These are phyloP conservation scores for Napeogenes sylphis DNA, from an alignment of 2,888 invertebrate species.

Conservation along the genomic window DNA sequence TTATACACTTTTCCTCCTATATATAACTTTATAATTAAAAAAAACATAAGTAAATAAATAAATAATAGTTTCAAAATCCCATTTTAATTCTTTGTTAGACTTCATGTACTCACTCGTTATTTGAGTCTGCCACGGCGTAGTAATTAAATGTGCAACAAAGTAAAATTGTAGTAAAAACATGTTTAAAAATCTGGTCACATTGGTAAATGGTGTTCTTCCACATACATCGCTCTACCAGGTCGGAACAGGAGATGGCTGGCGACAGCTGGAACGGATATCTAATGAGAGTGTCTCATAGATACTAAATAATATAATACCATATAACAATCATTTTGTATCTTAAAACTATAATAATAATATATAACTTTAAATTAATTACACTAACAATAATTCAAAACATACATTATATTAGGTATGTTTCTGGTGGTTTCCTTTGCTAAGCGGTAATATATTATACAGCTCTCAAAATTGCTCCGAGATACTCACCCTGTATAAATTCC, in stretches of 20 bases:
- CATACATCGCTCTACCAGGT: constrained; percentile 73
- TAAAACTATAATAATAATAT: too few relatives aligned
- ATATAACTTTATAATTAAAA: too few relatives aligned
- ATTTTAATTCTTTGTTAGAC: too few relatives aligned
- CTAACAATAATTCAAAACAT: too few relatives aligned
- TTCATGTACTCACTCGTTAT: constrained; percentile 26
- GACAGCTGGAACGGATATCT: constrained; percentile 55
- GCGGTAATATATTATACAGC: too few relatives aligned
- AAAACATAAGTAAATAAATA: not conserved
- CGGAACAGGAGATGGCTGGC: constrained; percentile 64
- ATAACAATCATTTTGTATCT: too few relatives aligned
- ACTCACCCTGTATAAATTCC: too few relatives aligned
- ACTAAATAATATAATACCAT: not conserved
- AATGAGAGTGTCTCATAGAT: not conserved
- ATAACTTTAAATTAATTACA: too few relatives aligned
- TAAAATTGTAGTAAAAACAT: constrained; percentile 67
- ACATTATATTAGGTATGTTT: too few relatives aligned
- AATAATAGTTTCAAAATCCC: not conserved
- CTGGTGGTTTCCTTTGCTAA: too few relatives aligned
- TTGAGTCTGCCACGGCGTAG: constrained; percentile 51
- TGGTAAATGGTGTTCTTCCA: constrained; percentile 76
- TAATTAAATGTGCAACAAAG: constrained; percentile 83
- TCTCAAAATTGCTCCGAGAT: too few relatives aligned
- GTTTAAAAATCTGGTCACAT: constrained; percentile 73
- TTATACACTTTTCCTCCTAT: too few relatives aligned